A percentile compares a stretch with the other conserved stretches of the same genome.
These are phyloP conservation scores for Ophioninae sp. DNA, from an alignment of 2,888 invertebrate genomes.

Conservation along the genomic window DNA sequence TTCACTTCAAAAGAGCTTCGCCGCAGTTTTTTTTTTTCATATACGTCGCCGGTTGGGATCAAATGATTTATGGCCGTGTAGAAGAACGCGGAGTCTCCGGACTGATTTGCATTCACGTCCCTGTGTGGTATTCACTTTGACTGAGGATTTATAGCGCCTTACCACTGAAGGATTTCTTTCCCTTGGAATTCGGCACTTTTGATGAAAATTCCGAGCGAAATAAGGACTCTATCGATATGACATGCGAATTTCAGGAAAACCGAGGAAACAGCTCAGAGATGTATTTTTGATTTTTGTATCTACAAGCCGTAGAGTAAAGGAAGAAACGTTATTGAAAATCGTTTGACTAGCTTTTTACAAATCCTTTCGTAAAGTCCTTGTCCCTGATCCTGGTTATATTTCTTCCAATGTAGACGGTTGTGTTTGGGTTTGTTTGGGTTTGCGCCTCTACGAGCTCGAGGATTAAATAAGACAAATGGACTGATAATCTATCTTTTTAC, in stretches of 20 bases:
- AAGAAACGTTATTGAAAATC: neutral
- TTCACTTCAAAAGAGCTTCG: slow-evolving; percentile 38
- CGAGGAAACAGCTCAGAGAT: no score
- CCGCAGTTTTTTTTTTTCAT: slow-evolving; percentile 31
- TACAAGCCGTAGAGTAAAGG: slow-evolving; percentile 24
- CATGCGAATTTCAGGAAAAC: no score
- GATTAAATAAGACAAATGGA: no score
- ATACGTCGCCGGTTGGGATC: slow-evolving; percentile 24
- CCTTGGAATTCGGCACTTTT: neutral
- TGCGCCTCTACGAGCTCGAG: slow-evolving; percentile 31
- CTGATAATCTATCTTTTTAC: slow-evolving; percentile 14
- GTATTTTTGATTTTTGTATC: neutral
- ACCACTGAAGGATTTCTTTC: neutral
- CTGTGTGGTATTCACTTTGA: neutral
- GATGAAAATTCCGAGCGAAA: neutral
- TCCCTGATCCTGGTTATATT: neutral
- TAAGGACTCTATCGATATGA: no score
- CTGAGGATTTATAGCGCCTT: neutral
- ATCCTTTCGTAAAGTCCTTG: slow-evolving; percentile 37
- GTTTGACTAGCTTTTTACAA: slow-evolving; percentile 13
- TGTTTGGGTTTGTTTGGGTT: no score
- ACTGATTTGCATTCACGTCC: slow-evolving; percentile 37
- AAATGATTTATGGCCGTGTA: slow-evolving; percentile 29
- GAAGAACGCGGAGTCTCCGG: slow-evolving; percentile 30
- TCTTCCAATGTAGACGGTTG: neutral